Evolutionary conservation across 2,113 vertebrate genomes (phyloP), one percentile per base, ranked within the genome.

Genomic region (Orcinus orca): DNA sequence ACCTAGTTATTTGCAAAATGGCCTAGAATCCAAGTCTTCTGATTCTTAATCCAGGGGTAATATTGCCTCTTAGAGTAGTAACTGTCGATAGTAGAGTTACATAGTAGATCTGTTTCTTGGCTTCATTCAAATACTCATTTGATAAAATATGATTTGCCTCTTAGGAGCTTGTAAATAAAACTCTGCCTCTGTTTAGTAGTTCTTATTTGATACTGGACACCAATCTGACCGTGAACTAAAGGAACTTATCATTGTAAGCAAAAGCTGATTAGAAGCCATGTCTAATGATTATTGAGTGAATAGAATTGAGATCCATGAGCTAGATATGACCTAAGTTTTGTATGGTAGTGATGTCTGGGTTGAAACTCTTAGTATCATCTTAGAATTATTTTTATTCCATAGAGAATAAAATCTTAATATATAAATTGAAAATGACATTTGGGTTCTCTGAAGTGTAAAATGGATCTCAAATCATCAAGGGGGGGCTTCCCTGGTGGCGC

Each of bases 401-500:
- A 73, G 94, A 88, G 96, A 97, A 85, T 96, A 93, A 88, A 96
- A 97, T 96, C 81, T 97, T 97, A 95, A 97, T 96, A 90, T 88
- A 96, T 90, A 95, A 90, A 88, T 89, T 97, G 88, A 95, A 94
- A 97, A 95, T 97, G 85, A 95, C 50, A 92, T 95, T 97, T 95
- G 68, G 36, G 74, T 95, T 97, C 96, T 97, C 88, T 97, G 95
- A 98, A 97, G 96, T 97, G 63, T 98, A 98, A 98, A 97, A 97
- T 96, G 58, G 68, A 90, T 80, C 76, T 96, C 58, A 97, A 97
- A 96, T 97, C 83, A 96, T 95, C 87, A 96, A 87, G 92, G 74
- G 23, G 50, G 38, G 38, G 38, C 38, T 38, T 38, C 38, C 38
- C 38, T 38, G 38, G 38, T 38, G 38, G 38, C 38, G 38, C 38